phyloP scores from a whole-genome alignment of 2,888 invertebrate genomes.

The Scaptomyza caliginosa region DNA sequence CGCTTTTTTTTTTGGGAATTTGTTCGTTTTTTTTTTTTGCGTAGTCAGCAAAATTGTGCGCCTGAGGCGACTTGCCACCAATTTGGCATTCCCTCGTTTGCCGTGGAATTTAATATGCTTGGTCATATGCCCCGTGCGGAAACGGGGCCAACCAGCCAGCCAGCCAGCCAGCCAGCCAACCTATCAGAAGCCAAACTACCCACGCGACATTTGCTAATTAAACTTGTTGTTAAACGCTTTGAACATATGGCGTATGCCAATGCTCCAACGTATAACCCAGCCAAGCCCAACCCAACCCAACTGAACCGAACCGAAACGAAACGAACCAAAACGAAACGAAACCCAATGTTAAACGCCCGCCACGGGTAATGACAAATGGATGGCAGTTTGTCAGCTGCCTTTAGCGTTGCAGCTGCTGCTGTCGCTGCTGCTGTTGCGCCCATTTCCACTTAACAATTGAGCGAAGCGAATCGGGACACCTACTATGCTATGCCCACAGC shows the following conservation, averaged over 20 bases:
- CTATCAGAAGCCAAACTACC: neutral
- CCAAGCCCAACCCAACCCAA: neutral
- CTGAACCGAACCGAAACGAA: neutral
- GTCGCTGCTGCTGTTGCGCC: slow-evolving; percentile 55
- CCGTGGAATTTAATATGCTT: slow-evolving; percentile 53
- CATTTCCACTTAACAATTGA: slow-evolving; percentile 47
- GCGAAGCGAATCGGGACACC: slow-evolving; percentile 8
- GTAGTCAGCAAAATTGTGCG: slow-evolving; percentile 37
- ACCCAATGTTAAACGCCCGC: neutral
- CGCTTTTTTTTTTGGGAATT: slow-evolving; percentile 46
- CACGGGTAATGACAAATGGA: slow-evolving; percentile 68
- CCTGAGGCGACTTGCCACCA: slow-evolving; percentile 56
- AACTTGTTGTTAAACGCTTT: slow-evolving; percentile 52
- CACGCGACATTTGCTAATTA: slow-evolving; percentile 62
- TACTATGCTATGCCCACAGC: neutral
- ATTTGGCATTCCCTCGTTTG: slow-evolving; percentile 67
- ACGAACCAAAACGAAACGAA: neutral
- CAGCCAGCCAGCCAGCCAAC: neutral
- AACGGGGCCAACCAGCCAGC: neutral
- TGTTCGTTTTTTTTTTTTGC: slow-evolving; percentile 14
- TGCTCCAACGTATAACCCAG: too few relatives aligned
- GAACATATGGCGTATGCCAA: slow-evolving; percentile 51
- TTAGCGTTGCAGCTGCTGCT: slow-evolving; percentile 54
- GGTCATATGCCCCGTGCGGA: slow-evolving; percentile 41
- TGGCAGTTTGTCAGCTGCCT: slow-evolving; percentile 65